phyloP scores from a whole-genome alignment of 2,113 vertebrate species.

The Lepus americanus region DNA sequence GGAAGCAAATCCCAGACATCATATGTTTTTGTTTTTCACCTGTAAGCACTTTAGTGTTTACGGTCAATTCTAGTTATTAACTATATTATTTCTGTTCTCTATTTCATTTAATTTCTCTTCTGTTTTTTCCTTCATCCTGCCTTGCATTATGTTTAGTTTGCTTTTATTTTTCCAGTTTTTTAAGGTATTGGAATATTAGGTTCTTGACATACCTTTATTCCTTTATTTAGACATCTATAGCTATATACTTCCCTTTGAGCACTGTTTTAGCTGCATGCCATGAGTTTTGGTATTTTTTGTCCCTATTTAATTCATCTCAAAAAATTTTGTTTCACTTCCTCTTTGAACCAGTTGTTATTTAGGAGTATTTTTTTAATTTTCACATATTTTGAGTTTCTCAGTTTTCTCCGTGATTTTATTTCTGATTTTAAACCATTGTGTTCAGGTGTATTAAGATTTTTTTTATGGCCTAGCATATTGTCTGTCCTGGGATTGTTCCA shows the following conservation, averaged over 20 bases:
- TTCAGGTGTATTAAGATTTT: neutral
- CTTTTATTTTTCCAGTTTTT: neutral
- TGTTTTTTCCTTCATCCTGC: neutral
- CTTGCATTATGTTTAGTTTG: conserved; percentile 32
- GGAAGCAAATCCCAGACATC: neutral
- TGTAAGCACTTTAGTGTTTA: neutral
- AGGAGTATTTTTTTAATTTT: neutral
- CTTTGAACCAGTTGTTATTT: neutral
- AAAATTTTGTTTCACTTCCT: conserved; percentile 40
- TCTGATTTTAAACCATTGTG: neutral
- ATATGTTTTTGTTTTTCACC: neutral
- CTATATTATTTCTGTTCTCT: neutral
- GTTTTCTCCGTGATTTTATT: neutral
- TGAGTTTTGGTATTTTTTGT: conserved; percentile 12
- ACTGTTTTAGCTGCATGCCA: neutral
- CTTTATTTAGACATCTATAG: neutral
- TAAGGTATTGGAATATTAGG: no score
- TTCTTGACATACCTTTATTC: neutral
- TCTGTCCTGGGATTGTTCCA: no score
- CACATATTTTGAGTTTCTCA: neutral
- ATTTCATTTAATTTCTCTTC: conserved; percentile 6
- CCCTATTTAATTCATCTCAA: neutral
- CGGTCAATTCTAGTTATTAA: conserved; percentile 30
- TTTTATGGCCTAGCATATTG: no score
- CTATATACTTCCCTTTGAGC: no score